Percentiles rank a stretch among this genome's conserved stretches.
phyloP scores from a whole-genome alignment of 2,888 invertebrate species.

The Eupeodes latifasciatus region DNA sequence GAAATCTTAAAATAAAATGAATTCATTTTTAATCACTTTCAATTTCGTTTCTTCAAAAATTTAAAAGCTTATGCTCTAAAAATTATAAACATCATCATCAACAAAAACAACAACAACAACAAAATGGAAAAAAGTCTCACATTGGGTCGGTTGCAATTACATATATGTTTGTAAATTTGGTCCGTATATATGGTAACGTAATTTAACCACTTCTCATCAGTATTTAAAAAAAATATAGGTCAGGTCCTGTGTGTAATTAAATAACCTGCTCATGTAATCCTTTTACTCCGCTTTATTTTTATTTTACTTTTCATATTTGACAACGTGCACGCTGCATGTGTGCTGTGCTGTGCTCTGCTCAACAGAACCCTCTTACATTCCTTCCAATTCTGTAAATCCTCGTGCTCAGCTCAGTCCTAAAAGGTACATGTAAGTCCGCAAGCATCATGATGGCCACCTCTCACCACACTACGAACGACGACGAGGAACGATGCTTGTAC shows the following conservation, averaged over 20 bases:
- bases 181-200: background rate
- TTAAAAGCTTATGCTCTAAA: slow-evolving; percentile 67
- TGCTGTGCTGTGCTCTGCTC: no score
- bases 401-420: background rate
- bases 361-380: no score
- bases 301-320: slow-evolving; percentile 52
- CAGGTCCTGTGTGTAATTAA: slow-evolving; percentile 76
- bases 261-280: slow-evolving; percentile 75
- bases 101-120: no score
- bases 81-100: background rate
- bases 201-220: slow-evolving; percentile 42
- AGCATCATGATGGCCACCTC: slow-evolving; percentile 10
- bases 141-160: background rate
- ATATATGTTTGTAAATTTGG: background rate
- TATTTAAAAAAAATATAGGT: slow-evolving; percentile 56
- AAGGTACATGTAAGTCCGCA: background rate
- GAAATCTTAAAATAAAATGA: no score
- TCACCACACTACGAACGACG: background rate
- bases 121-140: background rate
- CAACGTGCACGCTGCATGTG: slow-evolving; percentile 40
- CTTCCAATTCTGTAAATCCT: background rate
- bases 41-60: slow-evolving; percentile 16
- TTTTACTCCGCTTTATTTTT: slow-evolving; percentile 7
- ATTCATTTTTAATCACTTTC: slow-evolving; percentile 22
- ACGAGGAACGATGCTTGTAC: slow-evolving; percentile 42